Evolutionary conservation across 2,888 invertebrate species (phyloP).

Genomic region (Leptarthrus brevirostris): DNA sequence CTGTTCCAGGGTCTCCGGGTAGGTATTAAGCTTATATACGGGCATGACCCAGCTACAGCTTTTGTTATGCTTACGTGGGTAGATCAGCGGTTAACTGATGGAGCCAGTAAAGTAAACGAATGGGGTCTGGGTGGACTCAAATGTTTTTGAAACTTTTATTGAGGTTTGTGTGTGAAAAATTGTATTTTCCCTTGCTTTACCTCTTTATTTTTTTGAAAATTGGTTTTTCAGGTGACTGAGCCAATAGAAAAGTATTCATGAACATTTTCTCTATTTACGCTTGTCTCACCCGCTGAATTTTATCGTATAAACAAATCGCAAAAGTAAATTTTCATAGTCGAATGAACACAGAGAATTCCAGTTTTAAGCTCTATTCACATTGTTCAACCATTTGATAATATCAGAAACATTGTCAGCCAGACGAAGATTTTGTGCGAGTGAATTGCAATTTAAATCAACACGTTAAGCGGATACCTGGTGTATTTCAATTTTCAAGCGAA

Average conservation of each 20-base stretch:
- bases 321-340: constrained; percentile 13
- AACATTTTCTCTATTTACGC: constrained; percentile 28
- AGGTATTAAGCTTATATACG: constrained; percentile 17
- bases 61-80: constrained; percentile 3
- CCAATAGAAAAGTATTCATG: constrained; percentile 34
- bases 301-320: constrained; percentile 34
- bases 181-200: not conserved
- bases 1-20: constrained; percentile 9
- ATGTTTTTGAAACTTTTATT: constrained; percentile 40
- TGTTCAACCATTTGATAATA: constrained; percentile 51
- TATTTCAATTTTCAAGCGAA: too few species aligned
- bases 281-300: not conserved
- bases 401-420: constrained; percentile 24
- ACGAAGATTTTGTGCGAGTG: too few species aligned
- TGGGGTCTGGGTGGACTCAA: constrained; percentile 3
- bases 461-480: too few species aligned
- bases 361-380: constrained; percentile 42
- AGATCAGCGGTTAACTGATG: constrained; percentile 34
- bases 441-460: too few species aligned
- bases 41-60: constrained; percentile 11
- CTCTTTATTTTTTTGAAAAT: constrained; percentile 19
- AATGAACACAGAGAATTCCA: constrained; percentile 17
- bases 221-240: constrained; percentile 42
- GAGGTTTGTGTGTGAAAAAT: constrained; percentile 38
- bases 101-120: not conserved